These are phyloP conservation scores for Caenorhabditis drosophilae DNA, from an alignment of 2,888 invertebrate species.

Conservation along the genomic window DNA sequence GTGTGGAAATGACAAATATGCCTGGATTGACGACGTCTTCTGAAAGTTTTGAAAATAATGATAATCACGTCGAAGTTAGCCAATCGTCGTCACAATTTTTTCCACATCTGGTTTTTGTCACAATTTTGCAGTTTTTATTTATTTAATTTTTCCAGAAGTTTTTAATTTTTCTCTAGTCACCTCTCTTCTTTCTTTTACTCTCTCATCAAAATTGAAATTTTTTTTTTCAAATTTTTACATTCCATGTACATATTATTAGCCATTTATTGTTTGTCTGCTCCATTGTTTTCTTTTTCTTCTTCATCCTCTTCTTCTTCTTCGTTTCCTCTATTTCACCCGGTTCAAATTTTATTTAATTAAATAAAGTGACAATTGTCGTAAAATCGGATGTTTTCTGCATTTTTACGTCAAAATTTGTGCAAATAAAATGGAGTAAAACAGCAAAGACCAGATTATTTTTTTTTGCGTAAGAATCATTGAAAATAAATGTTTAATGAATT, in stretches of 20 bases:
- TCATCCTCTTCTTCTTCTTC: neutral
- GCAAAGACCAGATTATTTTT: too few relatives aligned
- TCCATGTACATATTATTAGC: too few relatives aligned
- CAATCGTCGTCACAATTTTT: neutral
- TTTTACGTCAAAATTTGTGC: too few relatives aligned
- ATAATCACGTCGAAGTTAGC: neutral
- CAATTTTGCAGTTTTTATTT: neutral
- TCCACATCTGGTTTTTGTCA: neutral
- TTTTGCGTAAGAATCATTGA: too few relatives aligned
- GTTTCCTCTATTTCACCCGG: neutral
- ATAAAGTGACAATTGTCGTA: neutral
- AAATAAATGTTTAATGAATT: too few relatives aligned
- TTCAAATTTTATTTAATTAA: neutral
- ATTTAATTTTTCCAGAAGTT: neutral
- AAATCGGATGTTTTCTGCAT: too few relatives aligned
- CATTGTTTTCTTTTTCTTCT: neutral
- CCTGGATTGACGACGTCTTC: conserved; percentile 17
- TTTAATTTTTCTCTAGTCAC: neutral
- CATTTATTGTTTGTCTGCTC: too few relatives aligned
- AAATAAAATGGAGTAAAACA: too few relatives aligned
- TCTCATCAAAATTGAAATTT: too few relatives aligned
- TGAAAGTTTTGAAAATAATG: too few relatives aligned
- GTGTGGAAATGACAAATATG: conserved; percentile 21
- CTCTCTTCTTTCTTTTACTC: neutral
- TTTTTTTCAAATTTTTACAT: too few relatives aligned